Percentiles rank a stretch among this genome's conserved stretches.
Conservation (phyloP, 2,888 invertebrate genomes). For the Mimas tiliae region DNA sequence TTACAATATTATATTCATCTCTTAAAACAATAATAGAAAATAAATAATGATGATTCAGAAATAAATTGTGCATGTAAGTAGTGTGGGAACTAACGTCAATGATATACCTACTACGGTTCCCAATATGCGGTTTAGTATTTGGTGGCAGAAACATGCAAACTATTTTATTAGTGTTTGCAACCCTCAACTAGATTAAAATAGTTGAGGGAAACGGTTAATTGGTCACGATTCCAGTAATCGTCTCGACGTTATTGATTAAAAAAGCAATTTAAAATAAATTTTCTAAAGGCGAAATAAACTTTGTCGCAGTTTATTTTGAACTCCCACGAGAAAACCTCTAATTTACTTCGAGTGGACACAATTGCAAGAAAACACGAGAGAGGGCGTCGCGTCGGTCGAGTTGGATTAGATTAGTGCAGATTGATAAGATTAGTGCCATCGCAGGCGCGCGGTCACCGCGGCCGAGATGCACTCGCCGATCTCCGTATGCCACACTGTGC, state of each 20-base stretch:
- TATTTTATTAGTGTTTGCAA: constrained; percentile 15
- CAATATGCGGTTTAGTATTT: constrained; percentile 7
- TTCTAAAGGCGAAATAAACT: constrained; percentile 58
- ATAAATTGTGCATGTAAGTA: no score
- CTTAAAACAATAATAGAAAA: no score
- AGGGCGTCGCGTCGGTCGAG: constrained; percentile 74
- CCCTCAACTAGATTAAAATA: constrained; percentile 18
- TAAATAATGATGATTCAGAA: no score
- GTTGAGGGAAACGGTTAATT: constrained; percentile 8
- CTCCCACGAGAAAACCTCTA: constrained; percentile 76
- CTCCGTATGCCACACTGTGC: background rate
- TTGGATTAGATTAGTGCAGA: constrained; percentile 80
- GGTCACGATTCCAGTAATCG: constrained; percentile 2
- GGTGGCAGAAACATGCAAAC: constrained; percentile 1
- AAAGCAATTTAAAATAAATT: constrained; percentile 13
- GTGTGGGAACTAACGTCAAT: no score
- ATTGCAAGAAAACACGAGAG: constrained; percentile 83
- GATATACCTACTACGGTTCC: no score
- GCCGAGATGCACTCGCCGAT: constrained; percentile 44
- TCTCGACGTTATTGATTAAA: constrained; percentile 16
- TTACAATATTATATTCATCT: no score
- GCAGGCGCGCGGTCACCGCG: constrained; percentile 39
- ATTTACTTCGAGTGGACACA: constrained; percentile 82
- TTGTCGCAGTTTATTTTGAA: constrained; percentile 62
- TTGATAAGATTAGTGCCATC: constrained; percentile 81